phyloP scores from a whole-genome alignment of 2,113 vertebrate genomes.

The Lagopus muta region DNA sequence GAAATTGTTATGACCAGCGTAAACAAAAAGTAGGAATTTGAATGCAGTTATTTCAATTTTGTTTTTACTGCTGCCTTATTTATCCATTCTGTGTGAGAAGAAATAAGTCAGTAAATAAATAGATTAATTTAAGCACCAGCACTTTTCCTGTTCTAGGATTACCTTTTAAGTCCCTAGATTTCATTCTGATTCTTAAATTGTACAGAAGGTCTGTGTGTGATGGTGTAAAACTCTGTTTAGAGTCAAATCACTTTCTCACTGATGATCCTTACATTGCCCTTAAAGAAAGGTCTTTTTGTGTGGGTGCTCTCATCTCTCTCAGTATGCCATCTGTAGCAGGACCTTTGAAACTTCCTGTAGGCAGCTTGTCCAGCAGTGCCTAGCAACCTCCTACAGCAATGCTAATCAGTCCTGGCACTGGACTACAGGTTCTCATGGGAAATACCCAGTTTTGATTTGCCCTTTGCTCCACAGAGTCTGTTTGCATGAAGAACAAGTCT shows the following conservation, averaged over 20 bases:
- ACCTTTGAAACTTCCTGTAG: neutral
- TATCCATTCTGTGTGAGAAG: neutral
- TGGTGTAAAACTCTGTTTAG: neutral
- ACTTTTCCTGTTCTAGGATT: neutral
- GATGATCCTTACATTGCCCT: neutral
- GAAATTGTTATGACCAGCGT: neutral
- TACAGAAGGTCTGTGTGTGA: neutral
- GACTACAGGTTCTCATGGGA: neutral
- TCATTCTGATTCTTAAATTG: neutral
- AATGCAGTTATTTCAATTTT: neutral
- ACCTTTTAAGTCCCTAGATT: neutral
- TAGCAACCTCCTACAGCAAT: neutral
- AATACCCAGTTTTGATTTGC: neutral
- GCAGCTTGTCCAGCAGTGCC: neutral
- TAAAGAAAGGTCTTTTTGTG: neutral
- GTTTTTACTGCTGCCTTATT: neutral
- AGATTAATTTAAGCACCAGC: neutral
- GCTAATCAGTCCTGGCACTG: neutral
- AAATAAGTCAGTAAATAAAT: neutral
- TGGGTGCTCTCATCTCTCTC: neutral
- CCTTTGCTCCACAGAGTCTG: neutral
- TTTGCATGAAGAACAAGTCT: neutral
- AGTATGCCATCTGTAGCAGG: neutral
- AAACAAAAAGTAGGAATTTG: neutral
- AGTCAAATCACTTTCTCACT: neutral